Evolutionary conservation across 2,797 vertebrate species (phyloP).

Genomic region (Coilia nasus): DNA sequence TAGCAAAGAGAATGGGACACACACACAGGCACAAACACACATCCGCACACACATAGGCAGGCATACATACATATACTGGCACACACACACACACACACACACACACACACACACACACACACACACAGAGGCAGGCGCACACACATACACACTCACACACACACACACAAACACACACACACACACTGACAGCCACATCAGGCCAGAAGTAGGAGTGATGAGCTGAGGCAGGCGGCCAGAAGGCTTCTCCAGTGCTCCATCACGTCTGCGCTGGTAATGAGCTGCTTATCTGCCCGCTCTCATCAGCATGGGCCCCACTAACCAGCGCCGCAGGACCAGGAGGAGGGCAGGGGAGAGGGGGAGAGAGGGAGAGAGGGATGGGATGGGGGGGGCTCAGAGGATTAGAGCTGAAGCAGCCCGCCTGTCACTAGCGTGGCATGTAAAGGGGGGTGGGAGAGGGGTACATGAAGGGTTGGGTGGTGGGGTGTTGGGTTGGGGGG

Average conservation of each 20-base stretch:
- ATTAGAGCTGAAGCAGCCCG: constrained; percentile 45
- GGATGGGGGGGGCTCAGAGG: constrained; percentile 28
- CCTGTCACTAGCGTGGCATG: constrained; percentile 40
- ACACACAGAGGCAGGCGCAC: no score
- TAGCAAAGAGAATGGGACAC: constrained; percentile 30
- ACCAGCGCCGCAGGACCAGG: not conserved
- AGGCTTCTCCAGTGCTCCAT: not conserved
- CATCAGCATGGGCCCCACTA: not conserved
- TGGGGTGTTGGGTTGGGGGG: not conserved
- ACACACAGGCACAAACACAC: constrained; percentile 10
- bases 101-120: no score
- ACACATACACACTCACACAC: no score
- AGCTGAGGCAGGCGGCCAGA: not conserved
- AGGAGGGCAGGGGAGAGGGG: not conserved
- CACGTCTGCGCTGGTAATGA: constrained; percentile 12
- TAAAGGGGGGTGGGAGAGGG: not conserved
- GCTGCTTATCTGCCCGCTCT: constrained; percentile 17
- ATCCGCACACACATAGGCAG: constrained; percentile 38
- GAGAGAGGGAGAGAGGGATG: constrained; percentile 16
- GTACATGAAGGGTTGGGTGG: not conserved
- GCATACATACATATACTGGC: constrained; percentile 30
- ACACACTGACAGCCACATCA: not conserved
- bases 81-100: constrained; percentile 32
- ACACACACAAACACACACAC: no score
- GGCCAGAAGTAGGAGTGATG: not conserved